Conservation (phyloP, 2,797 vertebrate genomes). For the Iguana delicatissima region DNA sequence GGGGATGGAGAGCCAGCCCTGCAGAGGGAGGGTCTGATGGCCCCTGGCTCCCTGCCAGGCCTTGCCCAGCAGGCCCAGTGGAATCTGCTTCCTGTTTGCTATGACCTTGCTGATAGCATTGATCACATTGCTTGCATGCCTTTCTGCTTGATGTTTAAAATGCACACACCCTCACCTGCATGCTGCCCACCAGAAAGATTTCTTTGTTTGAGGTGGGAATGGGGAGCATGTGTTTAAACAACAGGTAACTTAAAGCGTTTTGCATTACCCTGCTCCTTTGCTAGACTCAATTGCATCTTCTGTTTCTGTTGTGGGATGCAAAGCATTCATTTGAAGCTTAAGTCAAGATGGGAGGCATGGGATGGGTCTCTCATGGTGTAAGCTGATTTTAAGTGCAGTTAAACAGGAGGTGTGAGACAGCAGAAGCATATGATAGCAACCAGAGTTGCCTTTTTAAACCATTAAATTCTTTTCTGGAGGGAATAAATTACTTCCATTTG, state of each 20-base stretch:
- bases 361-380: no score
- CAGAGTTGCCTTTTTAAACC: not conserved
- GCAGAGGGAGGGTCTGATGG: slow-evolving; percentile 65
- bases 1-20: slow-evolving; percentile 76
- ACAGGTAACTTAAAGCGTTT: slow-evolving; percentile 17
- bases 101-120: slow-evolving; percentile 72
- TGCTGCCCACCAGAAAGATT: slow-evolving; percentile 52
- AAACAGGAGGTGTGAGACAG: no score
- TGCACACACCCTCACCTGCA: slow-evolving; percentile 59
- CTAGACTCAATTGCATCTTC: slow-evolving; percentile 18
- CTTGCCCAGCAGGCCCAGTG: slow-evolving; percentile 66
- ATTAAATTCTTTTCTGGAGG: not conserved
- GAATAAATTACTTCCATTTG: not conserved
- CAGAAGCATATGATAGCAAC: not conserved
- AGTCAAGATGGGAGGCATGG: slow-evolving; percentile 13
- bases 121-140: slow-evolving; percentile 70
- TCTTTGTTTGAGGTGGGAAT: slow-evolving; percentile 15
- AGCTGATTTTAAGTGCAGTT: not conserved
- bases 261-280: slow-evolving; percentile 43
- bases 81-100: slow-evolving; percentile 72
- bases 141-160: slow-evolving; percentile 67
- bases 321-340: slow-evolving; percentile 46
- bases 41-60: slow-evolving; percentile 75
- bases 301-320: slow-evolving; percentile 22
- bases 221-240: slow-evolving; percentile 64